These are phyloP conservation scores for Azemiops feae DNA, from an alignment of 2,113 vertebrate species.

Conservation along the genomic window DNA sequence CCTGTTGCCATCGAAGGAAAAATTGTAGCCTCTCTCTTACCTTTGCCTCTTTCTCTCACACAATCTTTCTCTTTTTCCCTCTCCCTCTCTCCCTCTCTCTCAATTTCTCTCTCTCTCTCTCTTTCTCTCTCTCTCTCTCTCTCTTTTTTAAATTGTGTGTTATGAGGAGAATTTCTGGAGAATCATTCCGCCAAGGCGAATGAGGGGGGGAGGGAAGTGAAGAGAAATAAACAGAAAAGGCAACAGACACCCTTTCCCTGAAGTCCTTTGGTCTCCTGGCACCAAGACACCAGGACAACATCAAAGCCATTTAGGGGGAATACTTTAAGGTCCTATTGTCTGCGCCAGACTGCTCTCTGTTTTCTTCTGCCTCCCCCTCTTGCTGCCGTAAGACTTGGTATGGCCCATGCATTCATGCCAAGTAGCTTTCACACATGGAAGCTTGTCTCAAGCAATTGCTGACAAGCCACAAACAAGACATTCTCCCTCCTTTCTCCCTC, in stretches of 20 bases:
- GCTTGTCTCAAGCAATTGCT: conserved; percentile 94
- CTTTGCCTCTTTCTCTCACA: not conserved
- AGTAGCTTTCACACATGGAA: conserved; percentile 95
- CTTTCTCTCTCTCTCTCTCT: not conserved
- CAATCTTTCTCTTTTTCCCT: not conserved
- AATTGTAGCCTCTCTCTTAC: conserved; percentile 31
- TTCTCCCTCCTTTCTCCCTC: conserved; percentile 68
- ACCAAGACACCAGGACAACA: conserved; percentile 79
- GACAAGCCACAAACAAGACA: conserved; percentile 95
- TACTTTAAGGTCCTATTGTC: conserved; percentile 85
- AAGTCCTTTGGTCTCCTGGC: conserved; percentile 74
- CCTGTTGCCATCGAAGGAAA: conserved; percentile 39
- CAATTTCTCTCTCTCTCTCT: too few species aligned
- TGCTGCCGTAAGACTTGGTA: conserved; percentile 82
- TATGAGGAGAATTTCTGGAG: conserved; percentile 66
- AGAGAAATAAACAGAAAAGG: not conserved
- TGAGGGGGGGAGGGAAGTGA: not conserved
- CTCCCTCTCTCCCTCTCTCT: not conserved
- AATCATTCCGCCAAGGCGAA: conserved; percentile 57
- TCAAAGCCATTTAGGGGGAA: conserved; percentile 83
- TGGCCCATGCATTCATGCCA: conserved; percentile 91
- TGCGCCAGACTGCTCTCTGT: conserved; percentile 77
- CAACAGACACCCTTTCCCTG: conserved; percentile 65
- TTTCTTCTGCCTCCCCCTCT: conserved; percentile 80
- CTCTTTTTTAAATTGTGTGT: conserved; percentile 63